Conservation (phyloP, 2,888 invertebrate genomes). For the Pandemis cinnamomeana region DNA sequence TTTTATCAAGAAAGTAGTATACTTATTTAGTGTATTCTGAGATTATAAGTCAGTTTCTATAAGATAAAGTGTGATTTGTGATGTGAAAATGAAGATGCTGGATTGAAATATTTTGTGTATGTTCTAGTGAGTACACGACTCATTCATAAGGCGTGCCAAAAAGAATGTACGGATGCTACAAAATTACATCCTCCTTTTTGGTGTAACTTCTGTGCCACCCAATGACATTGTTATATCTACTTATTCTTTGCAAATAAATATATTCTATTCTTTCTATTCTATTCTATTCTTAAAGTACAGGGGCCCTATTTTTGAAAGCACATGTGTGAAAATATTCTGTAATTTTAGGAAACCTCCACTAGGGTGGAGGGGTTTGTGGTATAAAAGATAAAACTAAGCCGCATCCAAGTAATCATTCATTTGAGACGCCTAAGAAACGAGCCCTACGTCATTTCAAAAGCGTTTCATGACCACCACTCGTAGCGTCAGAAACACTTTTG, state of each 20-base stretch:
- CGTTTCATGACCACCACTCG: background rate
- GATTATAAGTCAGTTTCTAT: background rate
- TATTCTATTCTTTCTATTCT: too few species aligned
- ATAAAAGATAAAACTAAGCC: too few species aligned
- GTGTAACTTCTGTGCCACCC: too few species aligned
- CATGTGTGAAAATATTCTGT: too few species aligned
- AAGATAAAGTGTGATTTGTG: background rate
- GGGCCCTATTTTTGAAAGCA: too few species aligned
- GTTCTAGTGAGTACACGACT: background rate
- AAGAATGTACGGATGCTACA: background rate
- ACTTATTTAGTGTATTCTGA: background rate
- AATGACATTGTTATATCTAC: too few species aligned
- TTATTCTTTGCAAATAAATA: too few species aligned
- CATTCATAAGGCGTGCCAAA: background rate
- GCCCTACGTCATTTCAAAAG: background rate
- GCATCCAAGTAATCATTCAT: background rate
- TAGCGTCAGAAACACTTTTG: too few species aligned
- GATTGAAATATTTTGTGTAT: background rate
- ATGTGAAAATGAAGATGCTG: background rate
- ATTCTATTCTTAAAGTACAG: too few species aligned
- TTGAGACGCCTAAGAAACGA: background rate
- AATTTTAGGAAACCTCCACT: too few species aligned
- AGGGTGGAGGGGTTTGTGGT: too few species aligned
- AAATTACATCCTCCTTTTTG: background rate
- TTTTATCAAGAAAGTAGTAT: background rate